Evolutionary conservation across 1,140 invertebrate genomes (phyloP), one percentile per base, ranked within the genome.

Genomic region (Palaemon carinicauda): DNA sequence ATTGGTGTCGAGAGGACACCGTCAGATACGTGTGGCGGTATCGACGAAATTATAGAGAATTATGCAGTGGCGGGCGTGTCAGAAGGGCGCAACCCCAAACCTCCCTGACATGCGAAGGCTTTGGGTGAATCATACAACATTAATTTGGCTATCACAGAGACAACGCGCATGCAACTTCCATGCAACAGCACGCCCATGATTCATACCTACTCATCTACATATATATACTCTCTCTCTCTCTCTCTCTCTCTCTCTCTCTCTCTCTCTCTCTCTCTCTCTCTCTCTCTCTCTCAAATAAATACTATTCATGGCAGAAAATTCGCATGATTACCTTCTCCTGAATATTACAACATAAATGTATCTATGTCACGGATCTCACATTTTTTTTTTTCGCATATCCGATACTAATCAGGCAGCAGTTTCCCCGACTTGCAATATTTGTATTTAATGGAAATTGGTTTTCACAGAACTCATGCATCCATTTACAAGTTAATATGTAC

Each of bases 41-140:
- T 75, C 33, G 73, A 50, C 73, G 73, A 75, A 75, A 75, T 75
- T 75, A 75, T 31, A 75, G 73, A 75, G 33, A 41, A 41, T 75
- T 50, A 33, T 75, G 33, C 73, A 50, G 21, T 21, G 73, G 24
- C 73, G 73, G 73, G 33, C 69, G 73, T 19, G 73, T 19, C 73
- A 50, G 15, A n/a, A 21, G 73, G 73, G 21, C 73, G 73, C 51
- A 75, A 75, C 33, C 33, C 73, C 41, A 17, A 33, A 75, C 73
- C 17, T 50, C 7, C 3, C 71, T 12, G 17, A 75, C 73, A 75
- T 50, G 73, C 73, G 33, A 75, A 21, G 73, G 73, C 33, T 14
- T 51, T 41, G 73, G 73, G 51, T 75, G 29, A 50, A 50, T 41
- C 73, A 75, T 75, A 75, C 33, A 51, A 50, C 73, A 75, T 75